Percentiles rank a stretch among this genome's conserved stretches.
These are phyloP conservation scores for Ceratosolen solmsi DNA, from an alignment of 1,140 invertebrate genomes.

Conservation along the genomic window DNA sequence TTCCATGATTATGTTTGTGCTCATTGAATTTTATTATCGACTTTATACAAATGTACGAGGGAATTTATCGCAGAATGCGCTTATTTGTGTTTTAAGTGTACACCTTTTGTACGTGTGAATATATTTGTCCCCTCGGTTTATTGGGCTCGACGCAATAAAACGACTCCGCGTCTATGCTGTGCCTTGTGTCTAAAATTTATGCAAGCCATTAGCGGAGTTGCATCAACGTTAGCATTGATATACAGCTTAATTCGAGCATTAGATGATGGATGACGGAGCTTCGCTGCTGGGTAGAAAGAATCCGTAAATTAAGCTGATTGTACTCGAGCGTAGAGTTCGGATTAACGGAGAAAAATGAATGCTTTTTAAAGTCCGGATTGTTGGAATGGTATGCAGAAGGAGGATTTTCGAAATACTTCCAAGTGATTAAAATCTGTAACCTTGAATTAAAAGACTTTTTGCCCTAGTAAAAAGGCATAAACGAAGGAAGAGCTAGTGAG, in stretches of 20 bases:
- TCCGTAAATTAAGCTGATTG: neutral
- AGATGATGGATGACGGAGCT: neutral
- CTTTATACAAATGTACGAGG: neutral
- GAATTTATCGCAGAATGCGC: neutral
- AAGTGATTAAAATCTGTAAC: conserved; percentile 31
- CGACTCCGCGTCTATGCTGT: neutral
- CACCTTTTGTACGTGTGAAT: neutral
- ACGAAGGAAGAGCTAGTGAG: neutral
- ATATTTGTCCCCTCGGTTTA: neutral
- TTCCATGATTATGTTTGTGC: conserved; percentile 7
- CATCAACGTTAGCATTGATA: neutral
- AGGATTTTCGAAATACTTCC: conserved; percentile 26
- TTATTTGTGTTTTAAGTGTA: conserved; percentile 10
- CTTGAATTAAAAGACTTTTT: conserved; percentile 40
- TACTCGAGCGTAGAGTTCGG: neutral
- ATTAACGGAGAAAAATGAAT: neutral
- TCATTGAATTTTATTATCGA: conserved; percentile 26
- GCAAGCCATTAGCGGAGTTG: neutral
- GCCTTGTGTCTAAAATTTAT: neutral
- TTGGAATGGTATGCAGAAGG: neutral
- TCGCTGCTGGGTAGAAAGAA: neutral
- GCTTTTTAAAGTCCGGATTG: neutral
- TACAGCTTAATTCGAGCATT: neutral
- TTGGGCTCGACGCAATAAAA: neutral
- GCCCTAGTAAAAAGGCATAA: conserved; percentile 29